Base-by-base conservation (phyloP, 37 sponge, comb jelly and placozoan species). In the Hexactinellida sp. region DNA sequence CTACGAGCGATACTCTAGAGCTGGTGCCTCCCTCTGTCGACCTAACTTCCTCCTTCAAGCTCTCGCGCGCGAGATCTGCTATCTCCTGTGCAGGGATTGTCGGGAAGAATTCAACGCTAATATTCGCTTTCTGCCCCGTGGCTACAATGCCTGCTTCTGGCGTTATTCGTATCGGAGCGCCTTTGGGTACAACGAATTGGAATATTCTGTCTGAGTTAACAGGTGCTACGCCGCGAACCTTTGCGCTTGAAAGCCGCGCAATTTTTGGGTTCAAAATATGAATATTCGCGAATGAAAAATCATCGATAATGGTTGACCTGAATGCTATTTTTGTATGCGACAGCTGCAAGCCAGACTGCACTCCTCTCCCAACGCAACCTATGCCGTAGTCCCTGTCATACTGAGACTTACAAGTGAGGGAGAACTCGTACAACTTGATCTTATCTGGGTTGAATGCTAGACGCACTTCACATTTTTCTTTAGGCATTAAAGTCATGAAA, bases 401-500 rank as follows among this genome's bases (percentile, higher is more conserved):
- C 23, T 38, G 89, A 34, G 90, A 86, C 38, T 85, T 85, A 85
- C 90, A 91, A 36, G 86, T 88, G 30, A 91, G 85, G 38, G 86
- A 38, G 83, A 91, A 89, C 16, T 47, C 37, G 84, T 54, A 87
- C 7, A 38, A 41, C 88, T 87, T 25, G 25, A 83, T 38, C 37
- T 90, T 89, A 0, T 84, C 85, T 0, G 97, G 88, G 55, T 85
- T 89, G 41, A 96, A 92, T 21, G 92, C 87, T 24, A 94, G 82
- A 38, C 92, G 91, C 0, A 96, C 37, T n/a, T 82, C 10, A 7
- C 94, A 39, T 10, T 90, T 92, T 85, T 96, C 97, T 34, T 37
- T 84, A 28, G 97, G 94, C 10, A 96, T 88, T 10, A 96, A 34
- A 25, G 89, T 91, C 16, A 92, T 91, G 87, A 94, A 96, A 0